These are phyloP conservation scores for Cephus nigrinus DNA, from an alignment of 2,888 invertebrate species.

Conservation along the genomic window DNA sequence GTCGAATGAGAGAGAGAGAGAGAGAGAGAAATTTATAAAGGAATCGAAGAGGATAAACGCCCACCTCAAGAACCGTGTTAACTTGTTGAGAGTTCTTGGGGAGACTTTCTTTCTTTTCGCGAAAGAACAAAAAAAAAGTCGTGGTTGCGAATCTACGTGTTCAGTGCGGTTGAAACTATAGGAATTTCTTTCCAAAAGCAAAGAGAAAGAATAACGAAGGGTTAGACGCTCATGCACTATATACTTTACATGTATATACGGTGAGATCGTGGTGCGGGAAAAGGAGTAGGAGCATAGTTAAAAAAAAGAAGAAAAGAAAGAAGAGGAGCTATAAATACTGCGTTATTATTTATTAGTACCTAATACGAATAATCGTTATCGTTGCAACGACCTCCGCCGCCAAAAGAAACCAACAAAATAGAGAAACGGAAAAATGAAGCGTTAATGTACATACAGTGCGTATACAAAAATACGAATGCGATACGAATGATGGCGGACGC, in stretches of 20 bases:
- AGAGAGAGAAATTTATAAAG: conserved; percentile 34
- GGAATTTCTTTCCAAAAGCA: background rate
- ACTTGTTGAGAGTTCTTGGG: conserved; percentile 64
- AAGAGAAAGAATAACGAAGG: background rate
- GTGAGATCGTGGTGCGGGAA: conserved; percentile 9
- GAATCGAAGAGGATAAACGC: conserved; percentile 29
- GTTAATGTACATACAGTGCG: conserved; percentile 11
- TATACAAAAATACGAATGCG: conserved; percentile 41
- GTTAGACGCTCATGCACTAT: background rate
- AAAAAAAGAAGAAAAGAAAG: background rate
- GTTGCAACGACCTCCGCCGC: conserved; percentile 1
- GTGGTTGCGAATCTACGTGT: background rate
- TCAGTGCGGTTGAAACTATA: background rate
- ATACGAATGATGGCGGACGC: conserved; percentile 19
- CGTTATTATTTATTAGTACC: conserved; percentile 3
- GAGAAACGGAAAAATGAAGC: conserved; percentile 15
- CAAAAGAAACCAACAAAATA: conserved; percentile 3
- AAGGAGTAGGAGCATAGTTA: background rate
- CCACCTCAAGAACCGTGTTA: conserved; percentile 57
- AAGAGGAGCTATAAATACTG: background rate
- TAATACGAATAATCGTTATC: background rate
- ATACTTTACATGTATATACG: conserved; percentile 38
- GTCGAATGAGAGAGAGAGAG: background rate
- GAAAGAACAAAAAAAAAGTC: conserved; percentile 10
- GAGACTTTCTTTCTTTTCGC: conserved; percentile 20